Conservation (phyloP, 2,888 invertebrate species). For the Tholera decimalis region DNA sequence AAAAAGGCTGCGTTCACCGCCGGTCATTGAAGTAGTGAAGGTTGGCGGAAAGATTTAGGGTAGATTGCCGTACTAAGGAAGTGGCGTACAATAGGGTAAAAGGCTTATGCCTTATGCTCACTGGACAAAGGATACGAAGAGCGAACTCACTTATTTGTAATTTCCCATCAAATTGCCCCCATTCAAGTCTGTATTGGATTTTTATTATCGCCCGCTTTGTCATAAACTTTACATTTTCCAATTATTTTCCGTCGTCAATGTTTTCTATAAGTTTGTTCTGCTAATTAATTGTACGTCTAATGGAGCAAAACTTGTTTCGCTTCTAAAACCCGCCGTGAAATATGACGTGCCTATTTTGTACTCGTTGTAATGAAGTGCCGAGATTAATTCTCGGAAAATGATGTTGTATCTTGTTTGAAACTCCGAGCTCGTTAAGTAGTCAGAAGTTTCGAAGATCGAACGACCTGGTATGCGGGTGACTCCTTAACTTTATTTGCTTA, state of each 20-base stretch:
- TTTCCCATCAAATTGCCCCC: slow-evolving; percentile 60
- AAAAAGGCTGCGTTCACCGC: slow-evolving; percentile 46
- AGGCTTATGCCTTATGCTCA: slow-evolving; percentile 42
- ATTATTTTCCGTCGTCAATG: slow-evolving; percentile 30
- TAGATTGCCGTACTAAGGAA: slow-evolving; percentile 52
- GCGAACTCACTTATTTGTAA: slow-evolving; percentile 61
- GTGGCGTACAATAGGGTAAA: slow-evolving; percentile 48
- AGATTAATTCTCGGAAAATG: slow-evolving; percentile 63
- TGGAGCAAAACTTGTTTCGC: slow-evolving; percentile 14
- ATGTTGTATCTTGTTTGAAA: slow-evolving; percentile 55
- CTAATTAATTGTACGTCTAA: slow-evolving; percentile 49
- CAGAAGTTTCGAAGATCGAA: slow-evolving; percentile 49
- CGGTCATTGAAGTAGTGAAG: slow-evolving; percentile 55
- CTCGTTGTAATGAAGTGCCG: slow-evolving; percentile 53
- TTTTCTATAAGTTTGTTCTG: slow-evolving; percentile 19
- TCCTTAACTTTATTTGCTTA: slow-evolving; percentile 24
- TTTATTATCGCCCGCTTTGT: slow-evolving; percentile 50
- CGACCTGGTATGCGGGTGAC: slow-evolving; percentile 46
- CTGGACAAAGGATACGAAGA: slow-evolving; percentile 55
- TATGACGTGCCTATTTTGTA: slow-evolving; percentile 44
- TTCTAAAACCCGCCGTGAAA: slow-evolving; percentile 39
- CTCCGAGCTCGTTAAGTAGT: slow-evolving; percentile 52
- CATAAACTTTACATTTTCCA: slow-evolving; percentile 42
- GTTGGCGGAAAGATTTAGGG: slow-evolving; percentile 62
- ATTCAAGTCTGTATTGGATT: slow-evolving; percentile 54